These are phyloP conservation scores for Conopomorpha cramerella DNA, from an alignment of 1,140 invertebrate species.

Conservation along the genomic window DNA sequence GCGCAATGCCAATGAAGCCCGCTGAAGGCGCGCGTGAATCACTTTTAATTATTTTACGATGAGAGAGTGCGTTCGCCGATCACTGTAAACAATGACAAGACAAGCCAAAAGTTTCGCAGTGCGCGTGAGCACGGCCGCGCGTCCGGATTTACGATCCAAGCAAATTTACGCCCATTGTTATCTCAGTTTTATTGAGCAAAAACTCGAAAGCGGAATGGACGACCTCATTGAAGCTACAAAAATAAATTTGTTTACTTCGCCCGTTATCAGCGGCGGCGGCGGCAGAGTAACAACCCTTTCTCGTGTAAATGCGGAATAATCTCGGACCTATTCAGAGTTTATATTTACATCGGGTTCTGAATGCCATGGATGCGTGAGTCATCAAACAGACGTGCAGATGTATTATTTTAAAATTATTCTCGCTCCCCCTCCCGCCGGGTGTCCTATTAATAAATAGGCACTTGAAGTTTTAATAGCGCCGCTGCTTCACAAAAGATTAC, in stretches of 20 bases:
- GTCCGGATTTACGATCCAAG: conserved; percentile 29
- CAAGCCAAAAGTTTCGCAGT: no score
- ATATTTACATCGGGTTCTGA: no score
- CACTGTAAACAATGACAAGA: conserved; percentile 24
- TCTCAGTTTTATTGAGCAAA: conserved; percentile 34
- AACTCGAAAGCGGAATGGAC: conserved; percentile 26
- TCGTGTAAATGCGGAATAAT: no score
- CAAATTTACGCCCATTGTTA: conserved; percentile 39
- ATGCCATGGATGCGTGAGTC: neutral
- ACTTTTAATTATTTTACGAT: conserved; percentile 50
- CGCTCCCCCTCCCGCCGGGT: neutral
- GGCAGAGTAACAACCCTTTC: conserved; percentile 9
- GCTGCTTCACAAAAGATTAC: no score
- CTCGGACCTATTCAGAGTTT: no score
- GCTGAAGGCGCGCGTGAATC: conserved; percentile 35
- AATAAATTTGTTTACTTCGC: conserved; percentile 20
- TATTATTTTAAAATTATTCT: neutral
- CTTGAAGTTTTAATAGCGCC: no score
- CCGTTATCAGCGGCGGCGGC: conserved; percentile 9
- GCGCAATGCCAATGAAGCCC: conserved; percentile 44
- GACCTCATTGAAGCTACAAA: conserved; percentile 26
- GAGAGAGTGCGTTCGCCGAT: conserved; percentile 9
- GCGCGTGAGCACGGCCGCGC: conserved; percentile 18
- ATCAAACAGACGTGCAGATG: neutral
- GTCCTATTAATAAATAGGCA: no score